Conservation (phyloP, 1,140 invertebrate species). For the Agrypnia vestita region DNA sequence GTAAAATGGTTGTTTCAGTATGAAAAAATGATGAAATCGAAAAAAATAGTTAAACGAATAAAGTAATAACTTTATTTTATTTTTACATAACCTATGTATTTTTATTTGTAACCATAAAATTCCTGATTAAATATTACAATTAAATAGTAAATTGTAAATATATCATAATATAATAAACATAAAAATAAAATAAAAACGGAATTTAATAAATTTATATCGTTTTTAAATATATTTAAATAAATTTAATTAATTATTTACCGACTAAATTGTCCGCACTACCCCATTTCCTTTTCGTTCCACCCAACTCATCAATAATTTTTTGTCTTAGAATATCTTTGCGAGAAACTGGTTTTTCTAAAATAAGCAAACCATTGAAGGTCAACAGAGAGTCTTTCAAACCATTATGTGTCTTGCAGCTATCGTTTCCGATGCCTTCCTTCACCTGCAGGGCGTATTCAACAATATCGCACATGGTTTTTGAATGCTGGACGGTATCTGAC, state of each 20-base stretch:
- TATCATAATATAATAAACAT: too few species aligned
- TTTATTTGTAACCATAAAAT: too few species aligned
- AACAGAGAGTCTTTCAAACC: conserved; percentile 28
- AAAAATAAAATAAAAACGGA: too few species aligned
- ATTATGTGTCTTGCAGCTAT: background rate
- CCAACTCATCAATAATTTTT: conserved; percentile 21
- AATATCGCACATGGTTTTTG: conserved; percentile 59
- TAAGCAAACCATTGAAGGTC: conserved; percentile 26
- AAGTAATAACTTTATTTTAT: too few species aligned
- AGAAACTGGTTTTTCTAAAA: conserved; percentile 28
- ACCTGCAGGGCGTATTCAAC: conserved; percentile 50
- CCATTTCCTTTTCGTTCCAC: conserved; percentile 49
- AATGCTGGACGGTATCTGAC: conserved; percentile 42
- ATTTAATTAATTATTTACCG: conserved; percentile 12
- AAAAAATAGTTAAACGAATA: too few species aligned
- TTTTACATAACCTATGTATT: too few species aligned
- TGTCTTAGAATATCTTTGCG: conserved; percentile 9
- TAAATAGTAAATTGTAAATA: too few species aligned
- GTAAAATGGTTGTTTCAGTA: too few species aligned
- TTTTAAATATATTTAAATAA: too few species aligned
- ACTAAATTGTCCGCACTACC: conserved; percentile 57
- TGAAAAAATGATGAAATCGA: too few species aligned
- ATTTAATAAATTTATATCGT: too few species aligned
- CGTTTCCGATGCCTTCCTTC: conserved; percentile 20
- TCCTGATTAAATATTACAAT: too few species aligned